A percentile compares a stretch with the other conserved stretches of the same genome.
These are phyloP conservation scores for Drosophila pseudoobscura DNA, from an alignment of 1,140 invertebrate genomes.

Conservation along the genomic window DNA sequence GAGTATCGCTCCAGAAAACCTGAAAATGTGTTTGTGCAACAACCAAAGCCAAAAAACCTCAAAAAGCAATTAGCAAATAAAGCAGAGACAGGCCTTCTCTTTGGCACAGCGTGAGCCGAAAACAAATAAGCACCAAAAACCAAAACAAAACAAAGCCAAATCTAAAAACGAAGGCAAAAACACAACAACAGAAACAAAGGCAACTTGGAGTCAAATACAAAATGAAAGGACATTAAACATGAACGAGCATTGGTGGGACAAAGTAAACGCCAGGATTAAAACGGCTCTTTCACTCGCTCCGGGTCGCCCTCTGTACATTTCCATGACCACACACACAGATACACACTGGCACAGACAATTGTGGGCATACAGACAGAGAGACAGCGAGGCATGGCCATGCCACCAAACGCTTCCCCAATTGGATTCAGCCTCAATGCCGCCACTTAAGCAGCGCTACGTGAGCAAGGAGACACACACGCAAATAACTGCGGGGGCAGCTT, in stretches of 20 bases:
- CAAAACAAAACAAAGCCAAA: slow-evolving; percentile 21
- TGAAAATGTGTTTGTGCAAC: neutral
- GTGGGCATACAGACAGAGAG: slow-evolving; percentile 4
- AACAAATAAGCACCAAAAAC: slow-evolving; percentile 24
- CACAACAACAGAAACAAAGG: slow-evolving; percentile 46
- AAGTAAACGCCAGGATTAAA: slow-evolving; percentile 56
- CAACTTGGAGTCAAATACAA: slow-evolving; percentile 45
- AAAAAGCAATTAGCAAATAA: slow-evolving; percentile 62
- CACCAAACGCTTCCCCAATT: neutral
- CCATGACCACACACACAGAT: slow-evolving; percentile 19
- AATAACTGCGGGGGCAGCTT: slow-evolving; percentile 76
- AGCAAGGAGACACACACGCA: slow-evolving; percentile 53
- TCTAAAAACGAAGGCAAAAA: slow-evolving; percentile 12
- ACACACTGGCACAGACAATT: neutral
- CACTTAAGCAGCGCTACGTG: slow-evolving; percentile 75
- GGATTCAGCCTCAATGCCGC: slow-evolving; percentile 59
- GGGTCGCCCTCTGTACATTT: neutral
- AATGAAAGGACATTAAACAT: slow-evolving; percentile 58
- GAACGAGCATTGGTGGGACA: slow-evolving; percentile 33
- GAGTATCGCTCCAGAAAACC: neutral
- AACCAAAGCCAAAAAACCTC: slow-evolving; percentile 22
- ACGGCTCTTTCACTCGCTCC: slow-evolving; percentile 21
- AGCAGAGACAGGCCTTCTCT: slow-evolving; percentile 20
- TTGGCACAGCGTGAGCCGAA: slow-evolving; percentile 26
- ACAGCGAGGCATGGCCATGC: neutral